These are phyloP conservation scores for Sceloporus undulatus DNA, from an alignment of 2,113 vertebrate genomes.

Conservation along the genomic window DNA sequence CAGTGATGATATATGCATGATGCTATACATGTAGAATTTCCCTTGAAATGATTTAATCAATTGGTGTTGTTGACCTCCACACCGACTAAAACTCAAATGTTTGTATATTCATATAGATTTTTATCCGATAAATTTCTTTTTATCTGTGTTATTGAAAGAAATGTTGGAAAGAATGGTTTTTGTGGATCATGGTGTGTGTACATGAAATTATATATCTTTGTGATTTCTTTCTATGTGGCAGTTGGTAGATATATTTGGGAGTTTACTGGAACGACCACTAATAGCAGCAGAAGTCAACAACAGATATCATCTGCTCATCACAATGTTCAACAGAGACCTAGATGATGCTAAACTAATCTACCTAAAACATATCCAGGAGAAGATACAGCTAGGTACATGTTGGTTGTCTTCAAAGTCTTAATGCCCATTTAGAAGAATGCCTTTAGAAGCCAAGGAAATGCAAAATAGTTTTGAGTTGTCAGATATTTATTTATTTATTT, in stretches of 20 bases:
- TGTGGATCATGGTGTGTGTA: background rate
- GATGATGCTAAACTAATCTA: constrained; percentile 83
- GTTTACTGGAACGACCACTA: constrained; percentile 85
- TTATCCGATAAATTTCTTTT: background rate
- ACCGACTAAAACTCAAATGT: background rate
- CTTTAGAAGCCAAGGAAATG: background rate
- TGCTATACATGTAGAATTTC: background rate
- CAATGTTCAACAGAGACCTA: constrained; percentile 85
- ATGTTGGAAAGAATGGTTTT: background rate
- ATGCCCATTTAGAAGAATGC: background rate
- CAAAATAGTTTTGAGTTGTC: background rate
- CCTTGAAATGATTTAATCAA: background rate
- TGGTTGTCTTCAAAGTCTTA: background rate
- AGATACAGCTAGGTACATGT: constrained; percentile 79
- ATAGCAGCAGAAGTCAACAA: constrained; percentile 77
- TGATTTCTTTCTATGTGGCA: constrained; percentile 59
- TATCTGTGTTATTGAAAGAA: background rate
- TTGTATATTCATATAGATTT: background rate
- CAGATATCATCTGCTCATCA: constrained; percentile 81
- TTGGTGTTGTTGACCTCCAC: background rate
- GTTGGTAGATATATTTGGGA: constrained; percentile 90
- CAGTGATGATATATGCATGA: background rate
- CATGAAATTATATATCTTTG: background rate
- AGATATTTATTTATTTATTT: background rate
- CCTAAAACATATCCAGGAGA: constrained; percentile 72